Evolutionary conservation across 2,888 invertebrate species (phyloP).

Genomic region (Folsomia manolachei): DNA sequence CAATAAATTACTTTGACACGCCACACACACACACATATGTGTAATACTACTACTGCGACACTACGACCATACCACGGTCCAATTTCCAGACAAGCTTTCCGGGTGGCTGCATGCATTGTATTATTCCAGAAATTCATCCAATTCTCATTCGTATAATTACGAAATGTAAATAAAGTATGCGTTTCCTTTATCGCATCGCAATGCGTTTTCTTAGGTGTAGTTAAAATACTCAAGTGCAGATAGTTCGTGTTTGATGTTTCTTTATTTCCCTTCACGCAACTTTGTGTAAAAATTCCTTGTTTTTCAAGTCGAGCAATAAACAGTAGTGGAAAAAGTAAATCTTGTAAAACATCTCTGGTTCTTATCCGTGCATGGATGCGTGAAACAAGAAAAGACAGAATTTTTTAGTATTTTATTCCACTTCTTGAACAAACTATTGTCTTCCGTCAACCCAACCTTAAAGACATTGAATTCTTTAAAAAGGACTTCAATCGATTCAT

Average conservation of each 20-base stretch:
- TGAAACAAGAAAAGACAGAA: background rate
- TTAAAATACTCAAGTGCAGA: too few relatives aligned
- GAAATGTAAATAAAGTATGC: background rate
- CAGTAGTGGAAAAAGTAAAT: too few relatives aligned
- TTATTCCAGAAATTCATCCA: background rate
- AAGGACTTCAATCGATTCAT: background rate
- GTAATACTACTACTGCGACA: too few relatives aligned
- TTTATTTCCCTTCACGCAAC: background rate
- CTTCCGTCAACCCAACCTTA: background rate
- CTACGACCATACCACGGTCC: background rate
- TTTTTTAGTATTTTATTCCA: background rate
- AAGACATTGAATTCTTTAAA: too few relatives aligned
- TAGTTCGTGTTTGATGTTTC: background rate
- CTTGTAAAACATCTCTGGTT: background rate
- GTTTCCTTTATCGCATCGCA: too few relatives aligned
- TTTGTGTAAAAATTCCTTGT: background rate
- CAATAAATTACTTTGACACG: background rate
- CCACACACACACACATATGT: background rate
- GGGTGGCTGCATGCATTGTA: too few relatives aligned
- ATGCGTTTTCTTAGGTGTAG: too few relatives aligned
- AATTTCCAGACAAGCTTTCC: background rate
- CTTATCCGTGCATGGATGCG: too few relatives aligned
- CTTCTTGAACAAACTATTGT: background rate
- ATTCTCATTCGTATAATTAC: background rate
- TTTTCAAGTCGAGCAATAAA: too few relatives aligned